A percentile compares a stretch with the other conserved stretches of the same genome.
phyloP scores from a whole-genome alignment of 2,113 vertebrate species.

The Phrynosoma platyrhinos region DNA sequence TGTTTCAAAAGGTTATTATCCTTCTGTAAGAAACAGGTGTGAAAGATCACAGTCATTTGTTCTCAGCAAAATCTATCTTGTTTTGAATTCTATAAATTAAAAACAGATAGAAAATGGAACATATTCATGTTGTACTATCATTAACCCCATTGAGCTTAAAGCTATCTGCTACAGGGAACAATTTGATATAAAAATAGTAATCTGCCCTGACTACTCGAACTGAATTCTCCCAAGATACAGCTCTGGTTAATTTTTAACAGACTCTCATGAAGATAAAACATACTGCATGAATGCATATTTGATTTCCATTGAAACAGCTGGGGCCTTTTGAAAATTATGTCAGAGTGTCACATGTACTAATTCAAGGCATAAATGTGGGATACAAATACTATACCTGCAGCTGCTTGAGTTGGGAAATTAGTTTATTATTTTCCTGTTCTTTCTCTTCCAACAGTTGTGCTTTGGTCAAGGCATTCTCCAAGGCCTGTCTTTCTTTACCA shows the following conservation, averaged over 20 bases:
- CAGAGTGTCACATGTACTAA: too few relatives aligned
- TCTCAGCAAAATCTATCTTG: background rate
- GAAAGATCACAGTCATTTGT: background rate
- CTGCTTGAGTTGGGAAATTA: slow-evolving; percentile 75
- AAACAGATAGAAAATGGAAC: background rate
- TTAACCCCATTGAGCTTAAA: background rate
- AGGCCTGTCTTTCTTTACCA: slow-evolving; percentile 79
- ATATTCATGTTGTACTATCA: background rate
- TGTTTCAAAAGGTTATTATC: slow-evolving; percentile 80
- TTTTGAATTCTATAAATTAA: background rate
- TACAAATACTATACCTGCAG: slow-evolving; percentile 77
- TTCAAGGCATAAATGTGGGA: background rate
- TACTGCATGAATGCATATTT: background rate
- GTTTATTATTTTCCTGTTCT: slow-evolving; percentile 76
- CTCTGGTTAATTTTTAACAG: slow-evolving; percentile 6
- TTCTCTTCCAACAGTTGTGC: slow-evolving; percentile 78
- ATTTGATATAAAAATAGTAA: background rate
- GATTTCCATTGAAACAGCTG: background rate
- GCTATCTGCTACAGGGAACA: background rate
- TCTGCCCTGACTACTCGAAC: too few relatives aligned
- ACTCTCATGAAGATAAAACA: background rate
- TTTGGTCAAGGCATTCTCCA: slow-evolving; percentile 78
- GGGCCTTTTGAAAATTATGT: background rate
- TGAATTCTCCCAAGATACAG: too few relatives aligned
- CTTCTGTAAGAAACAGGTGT: slow-evolving; percentile 60